Percentiles rank a stretch among this genome's conserved stretches.
phyloP scores from a whole-genome alignment of 2,888 invertebrate genomes.

The Caenorhabditis wallacei region DNA sequence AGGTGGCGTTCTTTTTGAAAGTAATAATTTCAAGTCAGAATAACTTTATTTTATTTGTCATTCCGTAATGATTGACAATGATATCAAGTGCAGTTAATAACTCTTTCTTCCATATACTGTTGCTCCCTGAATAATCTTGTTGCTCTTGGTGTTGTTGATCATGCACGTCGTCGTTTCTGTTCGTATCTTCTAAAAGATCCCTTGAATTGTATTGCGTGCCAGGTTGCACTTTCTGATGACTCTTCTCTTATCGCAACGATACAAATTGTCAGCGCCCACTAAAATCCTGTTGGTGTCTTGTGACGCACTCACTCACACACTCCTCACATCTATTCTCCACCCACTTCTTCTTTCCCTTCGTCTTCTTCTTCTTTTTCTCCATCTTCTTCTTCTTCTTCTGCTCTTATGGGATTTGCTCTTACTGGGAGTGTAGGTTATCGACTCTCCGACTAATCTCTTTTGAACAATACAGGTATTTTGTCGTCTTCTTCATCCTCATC shows the following conservation, averaged over 20 bases:
- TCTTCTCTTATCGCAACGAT: conserved; percentile 18
- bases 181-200: conserved; percentile 15
- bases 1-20: no score
- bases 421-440: conserved; percentile 37
- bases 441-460: conserved; percentile 37
- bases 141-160: no score
- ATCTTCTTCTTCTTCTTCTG: conserved; percentile 29
- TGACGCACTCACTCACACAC: conserved; percentile 53
- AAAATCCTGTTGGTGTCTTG: conserved; percentile 33
- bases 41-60: no score
- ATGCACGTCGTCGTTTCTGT: neutral
- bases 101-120: no score
- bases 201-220: neutral
- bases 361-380: conserved; percentile 26
- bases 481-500: conserved; percentile 15
- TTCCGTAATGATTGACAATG: no score
- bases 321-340: conserved; percentile 51
- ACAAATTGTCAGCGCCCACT: conserved; percentile 39
- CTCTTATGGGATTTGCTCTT: conserved; percentile 50
- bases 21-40: no score
- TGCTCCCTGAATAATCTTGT: no score
- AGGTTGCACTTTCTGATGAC: conserved; percentile 27
- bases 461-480: conserved; percentile 58
- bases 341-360: conserved; percentile 27
- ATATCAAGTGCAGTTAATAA: no score